A percentile compares a stretch with the other conserved stretches of the same genome.
Evolutionary conservation across 2,113 vertebrate genomes (phyloP).

Genomic region (Oostethus manadensis): DNA sequence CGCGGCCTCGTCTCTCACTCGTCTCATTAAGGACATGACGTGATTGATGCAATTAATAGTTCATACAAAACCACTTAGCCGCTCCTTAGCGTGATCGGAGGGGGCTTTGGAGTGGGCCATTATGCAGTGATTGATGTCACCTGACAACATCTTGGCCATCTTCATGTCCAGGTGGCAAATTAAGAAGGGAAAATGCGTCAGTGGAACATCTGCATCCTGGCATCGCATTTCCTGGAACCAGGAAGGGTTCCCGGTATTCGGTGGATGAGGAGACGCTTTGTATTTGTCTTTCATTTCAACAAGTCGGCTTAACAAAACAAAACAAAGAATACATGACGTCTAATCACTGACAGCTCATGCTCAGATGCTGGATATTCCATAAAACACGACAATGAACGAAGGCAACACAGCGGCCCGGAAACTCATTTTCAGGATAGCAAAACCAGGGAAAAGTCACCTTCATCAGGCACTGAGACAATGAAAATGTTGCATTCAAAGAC

Average conservation of each 20-base stretch:
- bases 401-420: constrained; percentile 14
- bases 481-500: constrained; percentile 2
- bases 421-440: constrained; percentile 18
- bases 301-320: no score
- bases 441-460: constrained; percentile 37
- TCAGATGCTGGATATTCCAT: neutral
- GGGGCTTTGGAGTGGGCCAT: constrained; percentile 3
- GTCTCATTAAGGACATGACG: neutral
- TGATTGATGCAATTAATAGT: neutral
- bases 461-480: constrained; percentile 18
- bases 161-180: neutral
- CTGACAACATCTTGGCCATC: constrained; percentile 1
- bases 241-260: neutral
- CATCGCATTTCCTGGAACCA: neutral
- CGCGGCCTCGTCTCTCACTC: constrained; percentile 5
- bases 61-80: constrained; percentile 5
- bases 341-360: no score
- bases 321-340: no score
- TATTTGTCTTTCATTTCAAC: no score
- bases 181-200: neutral
- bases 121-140: constrained; percentile 12
- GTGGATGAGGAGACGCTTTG: neutral
- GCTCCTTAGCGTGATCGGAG: constrained; percentile 8
- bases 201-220: neutral
- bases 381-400: constrained; percentile 18